Evolutionary conservation across 1,140 invertebrate species (phyloP), one percentile per base, ranked within the genome.

Genomic region (Bombus confusus): DNA sequence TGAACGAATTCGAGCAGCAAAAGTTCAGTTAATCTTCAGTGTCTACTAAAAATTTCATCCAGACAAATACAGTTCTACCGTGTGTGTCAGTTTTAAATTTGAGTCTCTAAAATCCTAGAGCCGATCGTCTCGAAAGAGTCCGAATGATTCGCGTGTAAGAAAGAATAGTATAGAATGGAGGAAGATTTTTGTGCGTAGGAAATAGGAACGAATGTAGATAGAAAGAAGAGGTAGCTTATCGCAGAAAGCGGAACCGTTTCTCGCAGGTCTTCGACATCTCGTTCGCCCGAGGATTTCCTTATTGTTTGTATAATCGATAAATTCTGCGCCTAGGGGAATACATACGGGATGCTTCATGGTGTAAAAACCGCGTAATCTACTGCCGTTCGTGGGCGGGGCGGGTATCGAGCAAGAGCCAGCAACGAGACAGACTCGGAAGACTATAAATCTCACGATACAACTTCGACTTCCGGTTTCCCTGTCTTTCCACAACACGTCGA

Each of bases 281-380:
- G 66, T 31, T 43, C 78, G 12, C 3, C 31, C 47, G 22, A 52
- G 74, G 85, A 87, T 83, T 92, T 92, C 89, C 91, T 93, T 90
- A 91, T 89, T 92, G 88, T 91, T 91, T 91, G 86, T 88, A 88
- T 88, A 85, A 90, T 69, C 84, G 84, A 92, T 93, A 93, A 93
- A 92, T 93, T 81, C 39, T 31, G 59, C 57, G 80, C 79, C 85
- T 43, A 88, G 87, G 75, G 72, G 76, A 91, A 92, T 85, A 89
- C 80, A 81, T 88, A 80, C 66, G 77, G 87, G 88, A 91, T 88
- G 86, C 69, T 88, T 91, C 85, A 71, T 86, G 82, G 84, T 76
- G 86, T 69, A 91, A 91, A 92, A 91, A 91, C 80, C 84, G 59
- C 69, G 87, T 91, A 92, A 91, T 93, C 92, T 92, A 93, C 85